Evolutionary conservation across 2,113 vertebrate species (phyloP), one percentile per base, ranked within the genome.

Genomic region (Electrona antarctica): DNA sequence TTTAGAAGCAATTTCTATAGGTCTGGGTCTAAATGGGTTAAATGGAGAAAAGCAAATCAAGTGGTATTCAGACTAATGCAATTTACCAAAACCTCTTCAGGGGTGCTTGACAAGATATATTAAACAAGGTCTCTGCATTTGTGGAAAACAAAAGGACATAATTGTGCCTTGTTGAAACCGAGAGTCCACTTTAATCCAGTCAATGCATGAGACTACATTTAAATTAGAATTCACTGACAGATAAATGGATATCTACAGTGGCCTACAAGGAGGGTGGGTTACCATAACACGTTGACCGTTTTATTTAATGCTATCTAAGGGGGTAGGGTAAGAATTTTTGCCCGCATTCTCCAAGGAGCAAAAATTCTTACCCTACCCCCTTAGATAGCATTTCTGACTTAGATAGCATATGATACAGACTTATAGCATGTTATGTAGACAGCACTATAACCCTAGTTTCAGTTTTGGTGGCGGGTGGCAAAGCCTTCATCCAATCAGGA

Each of bases 1-100:
- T n/a, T n/a, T n/a, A n/a, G n/a, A n/a, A n/a, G n/a, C n/a, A n/a
- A n/a, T n/a, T n/a, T n/a, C n/a, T n/a, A n/a, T n/a, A n/a, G n/a
- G n/a, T n/a, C n/a, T n/a, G n/a, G n/a, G n/a, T n/a, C n/a, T n/a
- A n/a, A n/a, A n/a, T n/a, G n/a, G n/a, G n/a, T n/a, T n/a, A n/a
- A 85, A 87, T 78, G 70, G 79, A 80, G 87, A n/a, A 86, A 86
- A 83, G n/a, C n/a, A n/a, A n/a, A 88, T 84, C 78, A 81, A 84
- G 80, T 75, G 0, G 61, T 77, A 80, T 87, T 88, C 80, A 87
- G 10, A 86, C 85, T 67, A 83, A 76, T 84, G 83, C 81, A 85
- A 90, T 88, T 90, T 90, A 85, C 79, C 76, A 73, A 79, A 77
- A 83, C 49, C 83, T 81, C 77, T 85, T 82, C 74, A 80, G 68